phyloP scores from a whole-genome alignment of 2,888 invertebrate species.

The Flexamia atlantica region DNA sequence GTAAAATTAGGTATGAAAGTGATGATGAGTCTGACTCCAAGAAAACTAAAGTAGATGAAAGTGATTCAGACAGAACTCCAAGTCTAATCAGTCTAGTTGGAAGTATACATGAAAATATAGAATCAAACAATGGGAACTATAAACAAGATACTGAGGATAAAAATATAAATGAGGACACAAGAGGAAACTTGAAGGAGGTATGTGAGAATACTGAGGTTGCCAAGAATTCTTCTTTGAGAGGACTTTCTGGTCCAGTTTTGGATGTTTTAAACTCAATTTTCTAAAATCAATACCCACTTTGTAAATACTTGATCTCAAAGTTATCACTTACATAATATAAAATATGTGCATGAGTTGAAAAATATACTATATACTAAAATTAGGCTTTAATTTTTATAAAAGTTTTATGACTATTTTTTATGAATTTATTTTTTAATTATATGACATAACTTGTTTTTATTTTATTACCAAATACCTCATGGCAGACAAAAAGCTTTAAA shows the following conservation, averaged over 20 bases:
- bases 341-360: no score
- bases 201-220: neutral
- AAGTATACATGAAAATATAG: neutral
- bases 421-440: no score
- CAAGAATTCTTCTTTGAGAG: neutral
- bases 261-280: conserved; percentile 13
- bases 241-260: conserved; percentile 15
- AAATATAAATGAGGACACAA: neutral
- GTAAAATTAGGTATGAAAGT: conserved; percentile 13
- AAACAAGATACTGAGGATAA: neutral
- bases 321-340: no score
- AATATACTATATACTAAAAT: no score
- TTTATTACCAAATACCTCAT: no score
- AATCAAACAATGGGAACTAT: neutral
- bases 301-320: no score
- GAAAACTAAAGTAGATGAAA: neutral
- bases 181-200: neutral
- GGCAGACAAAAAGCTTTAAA: no score
- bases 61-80: neutral
- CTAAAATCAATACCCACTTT: neutral
- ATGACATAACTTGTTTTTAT: no score
- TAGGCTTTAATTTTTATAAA: no score
- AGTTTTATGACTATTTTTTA: no score
- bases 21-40: conserved; percentile 1
- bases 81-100: neutral